These are phyloP conservation scores for Oryctes rhinoceros DNA, from an alignment of 1,140 invertebrate species.

Conservation along the genomic window DNA sequence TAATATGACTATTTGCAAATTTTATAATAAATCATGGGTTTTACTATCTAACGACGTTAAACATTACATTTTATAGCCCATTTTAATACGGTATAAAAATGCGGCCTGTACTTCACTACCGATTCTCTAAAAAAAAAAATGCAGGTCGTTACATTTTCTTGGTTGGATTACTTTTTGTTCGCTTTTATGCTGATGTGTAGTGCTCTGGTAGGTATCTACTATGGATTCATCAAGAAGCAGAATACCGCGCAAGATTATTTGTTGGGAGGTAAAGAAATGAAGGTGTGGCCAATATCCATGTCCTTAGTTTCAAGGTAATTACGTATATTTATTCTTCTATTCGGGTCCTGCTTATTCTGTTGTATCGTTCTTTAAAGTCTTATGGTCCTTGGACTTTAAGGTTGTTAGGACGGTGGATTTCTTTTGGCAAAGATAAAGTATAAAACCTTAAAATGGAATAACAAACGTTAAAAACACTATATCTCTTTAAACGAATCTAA, in stretches of 20 bases:
- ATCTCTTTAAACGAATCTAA: too few species aligned
- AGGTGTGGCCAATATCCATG: constrained; percentile 37
- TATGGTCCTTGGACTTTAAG: too few species aligned
- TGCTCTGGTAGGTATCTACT: constrained; percentile 70
- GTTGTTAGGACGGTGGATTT: too few species aligned
- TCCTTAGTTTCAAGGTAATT: constrained; percentile 44
- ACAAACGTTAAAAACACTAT: too few species aligned
- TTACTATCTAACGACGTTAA: too few species aligned
- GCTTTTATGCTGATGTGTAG: constrained; percentile 65
- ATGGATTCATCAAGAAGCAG: constrained; percentile 68
- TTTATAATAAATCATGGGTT: too few species aligned
- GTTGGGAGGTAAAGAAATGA: constrained; percentile 67
- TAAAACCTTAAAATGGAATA: too few species aligned
- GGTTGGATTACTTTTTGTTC: constrained; percentile 65
- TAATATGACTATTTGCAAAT: too few species aligned
- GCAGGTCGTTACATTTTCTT: constrained; percentile 46
- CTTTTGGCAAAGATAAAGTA: too few species aligned
- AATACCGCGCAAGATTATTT: constrained; percentile 78
- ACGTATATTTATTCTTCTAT: not conserved
- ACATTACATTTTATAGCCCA: not conserved
- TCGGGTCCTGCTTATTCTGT: too few species aligned
- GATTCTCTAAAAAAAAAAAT: not conserved
- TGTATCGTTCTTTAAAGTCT: too few species aligned
- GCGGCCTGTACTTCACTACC: not conserved
- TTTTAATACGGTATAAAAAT: not conserved